Evolutionary conservation across 2,113 vertebrate genomes (phyloP), one percentile per base, ranked within the genome.

Genomic region (Anthoscopus minutus): DNA sequence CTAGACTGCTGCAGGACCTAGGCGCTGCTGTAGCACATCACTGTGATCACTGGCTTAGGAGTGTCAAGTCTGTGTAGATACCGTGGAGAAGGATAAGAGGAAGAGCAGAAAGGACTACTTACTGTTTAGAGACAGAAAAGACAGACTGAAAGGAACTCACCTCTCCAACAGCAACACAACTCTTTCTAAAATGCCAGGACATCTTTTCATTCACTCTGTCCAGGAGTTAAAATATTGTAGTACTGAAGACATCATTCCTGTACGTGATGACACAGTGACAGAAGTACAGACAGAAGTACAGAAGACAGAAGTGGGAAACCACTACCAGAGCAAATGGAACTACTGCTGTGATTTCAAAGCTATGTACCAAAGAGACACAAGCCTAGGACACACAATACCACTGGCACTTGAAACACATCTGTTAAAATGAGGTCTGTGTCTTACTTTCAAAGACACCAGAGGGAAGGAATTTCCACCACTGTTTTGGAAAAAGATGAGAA

Each of bases 361-460:
- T 73, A 42, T 40, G 27, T 83, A 93, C 58, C 35, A 66, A 85
- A 89, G 31, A 65, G n/a, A 69, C 15, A 65, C 1, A 0, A 89
- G n/a, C 66, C 53, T 67, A 53, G 72, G 61, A 54, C 82, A 88
- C 33, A 65, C 79, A 93, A 83, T 62, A 70, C 21, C 38, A 37
- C 21, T 58, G 79, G 81, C 45, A 62, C 79, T 88, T 88, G 67
- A 88, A 95, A 94, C 24, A 47, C 0, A 8, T 73, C 82, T 93
- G 7, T 45, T 73, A 45, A 27, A 77, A 78, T 13, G 27, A 83
- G 67, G 42, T n/a, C 80, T 81, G 44, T 81, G 77, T 73, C 85
- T 88, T 76, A 76, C 71, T 94, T 92, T 94, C 79, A 90, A 86
- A 83, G 76, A 81, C 42, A 93, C 21, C 23, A 90, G 30, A 83